Base-by-base conservation (phyloP, 2,888 invertebrate genomes). In the Venustoraphidia nigricollis region DNA sequence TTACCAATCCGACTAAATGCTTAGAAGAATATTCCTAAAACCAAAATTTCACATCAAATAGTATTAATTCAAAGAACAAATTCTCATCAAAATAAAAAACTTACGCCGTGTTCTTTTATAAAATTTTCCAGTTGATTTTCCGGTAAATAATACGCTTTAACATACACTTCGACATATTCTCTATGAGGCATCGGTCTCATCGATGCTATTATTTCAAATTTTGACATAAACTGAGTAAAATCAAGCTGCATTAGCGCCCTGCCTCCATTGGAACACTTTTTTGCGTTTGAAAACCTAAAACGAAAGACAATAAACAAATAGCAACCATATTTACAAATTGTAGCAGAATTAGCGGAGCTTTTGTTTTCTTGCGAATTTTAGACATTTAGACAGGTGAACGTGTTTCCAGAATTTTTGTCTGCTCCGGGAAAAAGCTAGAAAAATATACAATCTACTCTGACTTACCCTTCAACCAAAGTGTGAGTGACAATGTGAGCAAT, bases 211-310 rank as follows among this genome's bases (percentile, higher is more conserved):
- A 85, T 81, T 65, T 96, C 94, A 46, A 92, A 72, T 62, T 95
- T 93, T 17, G 89, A 81, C 55, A 93, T 77, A 52, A 96, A 81
- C 63, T 97, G 96, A 8, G 93, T 89, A 60, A 93, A 96, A 71
- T 98, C 98, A 17, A 98, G 70, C 62, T 96, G 96, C 97, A 98
- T 98, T 9, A 98, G 67, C 0, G 94, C 97, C 38, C 98, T 71
- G 0, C 98, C 98, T 27, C 93, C 96, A 56, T 93, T 92, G 0
- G 93, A 87, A 66, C 98, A 98, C 63, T 92, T 94, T 52, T 86
- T 90, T 0, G 90, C 87, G 59, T 82, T 84, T 0, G 92, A 83
- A 68, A 87, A 94, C 35, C 88, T 74, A 66, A 66, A 27, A 67
- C 66, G 48, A 8, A 41, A 50, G 34, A 51, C 43, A 40, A 42